Conservation (phyloP, 2,888 invertebrate species). For the Cataglyphis livida region DNA sequence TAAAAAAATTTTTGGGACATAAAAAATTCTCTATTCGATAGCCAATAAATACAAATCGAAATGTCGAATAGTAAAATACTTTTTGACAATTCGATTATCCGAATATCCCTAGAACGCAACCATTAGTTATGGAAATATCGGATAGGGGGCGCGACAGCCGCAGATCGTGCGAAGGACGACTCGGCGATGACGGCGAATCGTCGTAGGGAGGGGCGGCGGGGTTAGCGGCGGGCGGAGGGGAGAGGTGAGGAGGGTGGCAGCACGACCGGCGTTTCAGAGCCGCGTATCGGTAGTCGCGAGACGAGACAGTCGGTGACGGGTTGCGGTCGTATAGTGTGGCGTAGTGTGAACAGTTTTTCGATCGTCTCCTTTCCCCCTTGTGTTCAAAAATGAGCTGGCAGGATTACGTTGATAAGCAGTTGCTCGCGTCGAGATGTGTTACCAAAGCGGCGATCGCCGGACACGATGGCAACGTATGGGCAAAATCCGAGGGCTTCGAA, state of each 20-base stretch:
- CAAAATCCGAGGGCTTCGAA: constrained; percentile 96
- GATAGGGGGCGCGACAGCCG: constrained; percentile 36
- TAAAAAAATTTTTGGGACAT: too few species aligned
- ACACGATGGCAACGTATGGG: constrained; percentile 98
- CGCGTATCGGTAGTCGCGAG: constrained; percentile 81
- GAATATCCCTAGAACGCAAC: constrained; percentile 11
- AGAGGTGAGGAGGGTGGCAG: constrained; percentile 43
- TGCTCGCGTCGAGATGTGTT: constrained; percentile 97
- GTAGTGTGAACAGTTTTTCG: constrained; percentile 78
- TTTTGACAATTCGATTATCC: background rate
- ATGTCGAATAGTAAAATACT: background rate
- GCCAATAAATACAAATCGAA: background rate
- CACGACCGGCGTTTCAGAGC: constrained; percentile 92
- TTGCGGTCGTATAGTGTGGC: constrained; percentile 78
- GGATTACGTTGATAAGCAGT: constrained; percentile 99
- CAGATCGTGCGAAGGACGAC: background rate
- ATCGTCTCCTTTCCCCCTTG: constrained; percentile 67
- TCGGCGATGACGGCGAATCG: constrained; percentile 42
- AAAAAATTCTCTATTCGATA: too few species aligned
- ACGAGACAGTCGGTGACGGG: constrained; percentile 83
- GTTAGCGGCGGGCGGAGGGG: background rate
- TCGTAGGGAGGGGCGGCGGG: constrained; percentile 55
- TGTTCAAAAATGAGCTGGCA: constrained; percentile 94
- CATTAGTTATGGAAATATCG: background rate
- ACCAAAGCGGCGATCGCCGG: constrained; percentile 98